Base-by-base conservation (phyloP, 2,888 invertebrate species). In the Orthonychiurus folsomi region DNA sequence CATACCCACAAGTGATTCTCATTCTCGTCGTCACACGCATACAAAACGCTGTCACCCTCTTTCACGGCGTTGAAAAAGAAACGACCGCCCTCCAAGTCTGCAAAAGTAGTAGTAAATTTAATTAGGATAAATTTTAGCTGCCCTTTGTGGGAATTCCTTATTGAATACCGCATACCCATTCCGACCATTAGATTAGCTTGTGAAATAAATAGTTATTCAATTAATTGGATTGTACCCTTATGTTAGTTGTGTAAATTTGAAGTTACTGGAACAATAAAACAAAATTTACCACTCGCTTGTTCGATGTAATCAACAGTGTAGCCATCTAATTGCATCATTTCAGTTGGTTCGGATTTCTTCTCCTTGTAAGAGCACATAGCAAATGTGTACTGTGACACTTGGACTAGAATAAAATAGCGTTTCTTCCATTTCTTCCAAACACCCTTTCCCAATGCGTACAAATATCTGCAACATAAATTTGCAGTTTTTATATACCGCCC, bases 371-470 rank as follows among this genome's bases (percentile, higher is more conserved):
- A 96, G 81, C 99, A 99, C 86, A 99, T 91, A 54, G 99, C 97
- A 81, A 99, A 99, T 50, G 97, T 97, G 80, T 99, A 99, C 81
- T 99, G 99, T 66, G 96, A 96, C 54, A 97, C 96, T 84, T 99
- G 97, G 56, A 99, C 97, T 70, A 99, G 81, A 69, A 97, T 95
- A 83, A 91, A 96, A 79, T 97, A 99, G 63, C 99, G 84, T 75
- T 93, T 90, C 81, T 99, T 99, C 96, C 97, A 99, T 77, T 97
- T 99, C 76, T 97, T 94, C 97, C 99, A 99, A 1, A 96, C 95
- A 65, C 86, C 86, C 80, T 96, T 95, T 58, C 99, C 93, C 75
- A 92, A 84, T n/a, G 91, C 90, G 78, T 89, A 92, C 56, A 93
- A 81, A 77, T 92, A 87, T 3, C 89, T 89, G 76, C 23, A 72